A percentile compares a stretch with the other conserved stretches of the same genome.
Evolutionary conservation across 2,113 vertebrate species (phyloP).

Genomic region (Egretta garzetta): DNA sequence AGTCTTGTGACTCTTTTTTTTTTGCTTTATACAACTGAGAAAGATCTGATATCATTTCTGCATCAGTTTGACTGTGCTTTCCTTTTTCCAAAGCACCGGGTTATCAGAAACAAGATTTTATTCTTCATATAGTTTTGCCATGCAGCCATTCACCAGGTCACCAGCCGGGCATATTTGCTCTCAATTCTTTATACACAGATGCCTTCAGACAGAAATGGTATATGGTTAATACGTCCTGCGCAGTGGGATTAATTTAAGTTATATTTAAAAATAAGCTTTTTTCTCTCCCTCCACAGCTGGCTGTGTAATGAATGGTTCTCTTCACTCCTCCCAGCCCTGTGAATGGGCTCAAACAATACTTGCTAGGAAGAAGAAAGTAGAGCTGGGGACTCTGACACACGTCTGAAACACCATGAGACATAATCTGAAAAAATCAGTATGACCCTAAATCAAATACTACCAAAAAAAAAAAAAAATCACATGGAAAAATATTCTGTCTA

Average conservation of each 20-base stretch:
- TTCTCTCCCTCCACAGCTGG: neutral
- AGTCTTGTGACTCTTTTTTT: slow-evolving; percentile 9
- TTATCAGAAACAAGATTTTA: slow-evolving; percentile 16
- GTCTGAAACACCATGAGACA: neutral
- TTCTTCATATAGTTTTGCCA: neutral
- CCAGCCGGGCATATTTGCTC: neutral
- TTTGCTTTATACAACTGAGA: neutral
- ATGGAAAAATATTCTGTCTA: neutral
- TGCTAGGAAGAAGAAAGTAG: neutral
- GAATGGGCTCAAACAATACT: neutral
- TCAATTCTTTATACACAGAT: slow-evolving; percentile 7
- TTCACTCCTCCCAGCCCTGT: neutral
- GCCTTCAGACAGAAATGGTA: neutral
- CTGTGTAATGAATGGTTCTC: neutral
- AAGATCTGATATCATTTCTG: slow-evolving; percentile 1
- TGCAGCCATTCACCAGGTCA: neutral
- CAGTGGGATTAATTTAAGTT: neutral
- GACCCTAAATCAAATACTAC: neutral
- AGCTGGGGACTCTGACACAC: neutral
- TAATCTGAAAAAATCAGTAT: neutral
- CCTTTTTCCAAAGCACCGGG: neutral
- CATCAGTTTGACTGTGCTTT: neutral
- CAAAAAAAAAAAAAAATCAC: neutral
- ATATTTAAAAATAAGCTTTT: neutral
- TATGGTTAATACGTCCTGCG: neutral